Evolutionary conservation across 2,797 vertebrate genomes (phyloP), one percentile per base, ranked within the genome.

Genomic region (Neosilurus hyrtlii): DNA sequence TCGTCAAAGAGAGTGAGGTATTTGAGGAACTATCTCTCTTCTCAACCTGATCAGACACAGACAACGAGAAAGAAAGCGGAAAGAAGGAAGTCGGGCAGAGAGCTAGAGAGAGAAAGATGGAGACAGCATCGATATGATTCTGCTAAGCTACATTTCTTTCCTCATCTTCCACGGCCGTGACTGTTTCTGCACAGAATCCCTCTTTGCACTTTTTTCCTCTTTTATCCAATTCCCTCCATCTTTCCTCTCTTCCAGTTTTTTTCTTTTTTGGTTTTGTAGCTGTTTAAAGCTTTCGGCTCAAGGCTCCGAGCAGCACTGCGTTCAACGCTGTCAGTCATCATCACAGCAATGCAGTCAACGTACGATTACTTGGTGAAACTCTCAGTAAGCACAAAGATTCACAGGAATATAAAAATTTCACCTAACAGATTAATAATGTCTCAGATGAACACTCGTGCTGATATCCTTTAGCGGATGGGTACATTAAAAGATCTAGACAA

Each of bases 1-100:
- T 95, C 95, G 94, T 96, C 94, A 94, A 95, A 95, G 95, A 95
- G 95, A 93, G 95, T 96, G 96, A 96, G 96, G 96, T 96, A 96
- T 97, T 95, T 95, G 95, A 96, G 94, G 94, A 96, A 95, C 95
- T 96, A 94, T 96, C 95, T 96, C 94, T 96, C 95, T 95, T 93
- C 93, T 92, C 92, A 92, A 92, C 91, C 92, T 91, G 76, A 66
- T 90, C 83, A 90, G 83, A 82, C 54, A 86, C 78, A 90, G 79
- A 90, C 90, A 83, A 85, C 79, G 20, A 90, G 62, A 86, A 73
- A 85, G 59, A 85, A 56, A 76, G 70, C 35, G 51, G 84, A 66
- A 67, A 83, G 75, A 81, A 80, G 85, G 83, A 85, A 80, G 52
- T 85, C 66, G 57, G 82, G 84, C 84, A 86, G 57, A 85, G 84